A percentile compares a stretch with the other conserved stretches of the same genome.
phyloP scores from a whole-genome alignment of 2,797 vertebrate genomes.

The Bufotes viridis region DNA sequence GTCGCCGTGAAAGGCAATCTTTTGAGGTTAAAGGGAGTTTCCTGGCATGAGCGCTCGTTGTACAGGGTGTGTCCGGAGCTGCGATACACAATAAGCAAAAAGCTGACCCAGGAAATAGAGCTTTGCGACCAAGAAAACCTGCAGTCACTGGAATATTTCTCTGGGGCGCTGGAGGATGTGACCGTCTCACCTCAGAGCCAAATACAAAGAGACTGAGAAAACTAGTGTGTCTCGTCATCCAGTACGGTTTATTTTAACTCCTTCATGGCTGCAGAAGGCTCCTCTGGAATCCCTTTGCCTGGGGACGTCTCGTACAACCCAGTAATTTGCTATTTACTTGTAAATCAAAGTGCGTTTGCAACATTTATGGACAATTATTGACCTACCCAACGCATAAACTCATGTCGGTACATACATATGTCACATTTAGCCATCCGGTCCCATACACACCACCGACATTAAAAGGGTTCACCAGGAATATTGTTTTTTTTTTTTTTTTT shows the following conservation, averaged over 20 bases:
- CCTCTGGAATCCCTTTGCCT: neutral
- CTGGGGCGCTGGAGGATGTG: constrained; percentile 6
- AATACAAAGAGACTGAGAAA: neutral
- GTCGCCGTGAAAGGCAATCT: constrained; percentile 45
- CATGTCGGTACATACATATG: neutral
- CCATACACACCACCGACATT: too few species aligned
- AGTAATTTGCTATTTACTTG: neutral
- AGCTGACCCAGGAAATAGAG: neutral
- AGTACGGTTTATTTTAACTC: neutral
- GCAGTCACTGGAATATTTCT: constrained; percentile 9
- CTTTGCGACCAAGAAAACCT: neutral
- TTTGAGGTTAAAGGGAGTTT: constrained; percentile 42
- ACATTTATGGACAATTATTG: neutral
- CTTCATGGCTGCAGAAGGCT: neutral
- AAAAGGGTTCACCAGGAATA: too few species aligned
- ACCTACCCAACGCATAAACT: neutral
- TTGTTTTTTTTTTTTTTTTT: too few species aligned
- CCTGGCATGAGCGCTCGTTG: constrained; percentile 16
- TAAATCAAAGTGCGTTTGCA: neutral
- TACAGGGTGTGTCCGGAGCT: constrained; percentile 28
- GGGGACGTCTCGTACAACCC: neutral
- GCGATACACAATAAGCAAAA: constrained; percentile 30
- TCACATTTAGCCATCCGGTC: too few species aligned
- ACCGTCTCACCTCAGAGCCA: neutral
- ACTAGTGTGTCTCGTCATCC: neutral